phyloP scores from a whole-genome alignment of 2,888 invertebrate genomes.

The Spodoptera picta region DNA sequence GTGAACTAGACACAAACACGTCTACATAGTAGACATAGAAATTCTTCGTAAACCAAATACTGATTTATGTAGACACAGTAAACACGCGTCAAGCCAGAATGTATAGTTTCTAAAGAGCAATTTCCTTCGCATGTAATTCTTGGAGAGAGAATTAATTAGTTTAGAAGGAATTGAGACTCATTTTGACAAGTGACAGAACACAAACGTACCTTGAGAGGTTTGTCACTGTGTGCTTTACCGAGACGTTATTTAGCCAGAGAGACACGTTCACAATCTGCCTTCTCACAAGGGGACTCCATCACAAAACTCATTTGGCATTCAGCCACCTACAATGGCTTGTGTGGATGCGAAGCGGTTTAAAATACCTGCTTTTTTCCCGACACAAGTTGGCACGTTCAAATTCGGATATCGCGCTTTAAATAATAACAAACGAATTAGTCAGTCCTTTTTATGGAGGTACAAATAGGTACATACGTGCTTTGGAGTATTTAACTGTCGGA shows the following conservation, averaged over 20 bases:
- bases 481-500: too few species aligned
- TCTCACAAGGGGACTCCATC: slow-evolving; percentile 80
- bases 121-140: slow-evolving; percentile 5
- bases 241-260: slow-evolving; percentile 71
- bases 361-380: slow-evolving; percentile 80
- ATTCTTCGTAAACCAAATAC: too few species aligned
- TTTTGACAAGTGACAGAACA: slow-evolving; percentile 48
- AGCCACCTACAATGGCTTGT: slow-evolving; percentile 83
- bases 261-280: slow-evolving; percentile 78
- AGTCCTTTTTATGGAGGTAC: slow-evolving; percentile 16
- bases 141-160: slow-evolving; percentile 34
- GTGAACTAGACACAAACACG: too few species aligned
- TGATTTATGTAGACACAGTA: slow-evolving; percentile 1
- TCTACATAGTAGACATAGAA: too few species aligned
- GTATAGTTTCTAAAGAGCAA: slow-evolving; percentile 22
- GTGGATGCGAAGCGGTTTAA: slow-evolving; percentile 82
- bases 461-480: too few species aligned
- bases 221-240: slow-evolving; percentile 59
- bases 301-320: slow-evolving; percentile 88
- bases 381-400: slow-evolving; percentile 76
- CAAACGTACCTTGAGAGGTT: slow-evolving; percentile 47
- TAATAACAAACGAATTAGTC: slow-evolving; percentile 58
- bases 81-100: slow-evolving; percentile 18
- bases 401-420: slow-evolving; percentile 63
- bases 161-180: slow-evolving; percentile 44